phyloP scores from a whole-genome alignment of 2,797 vertebrate species.

The Acridotheres tristis region DNA sequence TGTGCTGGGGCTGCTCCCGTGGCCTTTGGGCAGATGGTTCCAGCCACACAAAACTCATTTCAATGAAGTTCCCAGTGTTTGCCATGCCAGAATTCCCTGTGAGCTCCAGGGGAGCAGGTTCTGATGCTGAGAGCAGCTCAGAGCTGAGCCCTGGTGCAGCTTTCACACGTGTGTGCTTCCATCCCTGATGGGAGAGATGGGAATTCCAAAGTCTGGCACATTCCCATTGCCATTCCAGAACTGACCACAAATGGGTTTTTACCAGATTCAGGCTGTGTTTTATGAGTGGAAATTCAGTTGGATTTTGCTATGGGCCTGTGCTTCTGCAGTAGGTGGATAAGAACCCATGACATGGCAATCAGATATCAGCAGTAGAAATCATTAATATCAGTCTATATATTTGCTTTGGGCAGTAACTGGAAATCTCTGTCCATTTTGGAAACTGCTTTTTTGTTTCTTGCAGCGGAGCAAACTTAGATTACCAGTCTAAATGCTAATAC shows the following conservation, averaged over 20 bases:
- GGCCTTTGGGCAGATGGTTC: neutral
- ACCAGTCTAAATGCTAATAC: slow-evolving; percentile 15
- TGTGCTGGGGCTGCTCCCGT: neutral
- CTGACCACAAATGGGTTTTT: rapidly evolving
- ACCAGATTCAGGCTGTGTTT: neutral
- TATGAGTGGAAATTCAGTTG: neutral
- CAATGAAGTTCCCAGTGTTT: neutral
- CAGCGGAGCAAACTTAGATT: neutral
- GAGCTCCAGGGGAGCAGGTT: neutral
- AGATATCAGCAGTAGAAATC: neutral
- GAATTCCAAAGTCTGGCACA: neutral
- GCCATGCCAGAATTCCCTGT: rapidly evolving
- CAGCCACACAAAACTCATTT: neutral
- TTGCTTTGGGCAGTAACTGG: neutral
- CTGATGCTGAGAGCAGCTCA: neutral
- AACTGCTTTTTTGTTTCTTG: neutral
- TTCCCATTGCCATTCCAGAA: neutral
- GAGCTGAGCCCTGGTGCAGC: neutral
- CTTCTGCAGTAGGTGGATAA: neutral
- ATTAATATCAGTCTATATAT: neutral
- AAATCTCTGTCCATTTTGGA: neutral
- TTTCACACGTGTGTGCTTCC: neutral
- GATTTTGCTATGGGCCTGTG: neutral
- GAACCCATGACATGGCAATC: rapidly evolving
- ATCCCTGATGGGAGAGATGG: neutral